Percentiles rank a stretch among this genome's conserved stretches.
These are phyloP conservation scores for Athene cunicularia DNA, from an alignment of 2,113 vertebrate genomes.

Conservation along the genomic window DNA sequence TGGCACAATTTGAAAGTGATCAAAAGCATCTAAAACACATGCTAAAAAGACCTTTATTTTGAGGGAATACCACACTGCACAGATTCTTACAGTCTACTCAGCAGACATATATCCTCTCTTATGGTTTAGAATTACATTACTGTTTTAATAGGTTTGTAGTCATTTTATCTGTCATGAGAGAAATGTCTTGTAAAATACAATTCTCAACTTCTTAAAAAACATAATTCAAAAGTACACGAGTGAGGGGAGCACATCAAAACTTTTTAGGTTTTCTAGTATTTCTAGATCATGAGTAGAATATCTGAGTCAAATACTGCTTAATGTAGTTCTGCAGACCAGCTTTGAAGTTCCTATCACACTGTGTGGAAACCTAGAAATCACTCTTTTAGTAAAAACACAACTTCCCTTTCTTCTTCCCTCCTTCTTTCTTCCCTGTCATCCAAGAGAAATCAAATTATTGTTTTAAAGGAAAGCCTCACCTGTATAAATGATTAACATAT, in stretches of 20 bases:
- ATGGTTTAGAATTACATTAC: background rate
- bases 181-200: background rate
- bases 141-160: background rate
- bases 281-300: background rate
- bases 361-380: background rate
- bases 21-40: background rate
- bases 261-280: background rate
- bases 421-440: background rate
- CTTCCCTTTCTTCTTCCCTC: background rate
- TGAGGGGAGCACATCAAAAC: background rate
- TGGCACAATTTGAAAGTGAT: background rate
- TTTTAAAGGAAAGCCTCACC: slow-evolving; percentile 73
- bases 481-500: slow-evolving; percentile 91
- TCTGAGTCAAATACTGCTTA: background rate
- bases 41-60: background rate
- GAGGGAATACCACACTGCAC: background rate
- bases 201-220: background rate
- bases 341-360: background rate
- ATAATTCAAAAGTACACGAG: background rate
- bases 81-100: background rate
- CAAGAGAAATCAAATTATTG: background rate
- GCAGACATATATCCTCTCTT: background rate
- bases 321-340: background rate
- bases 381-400: background rate
- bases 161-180: background rate